These are phyloP conservation scores for Catharus minimus DNA, from an alignment of 2,113 vertebrate genomes.

Conservation along the genomic window DNA sequence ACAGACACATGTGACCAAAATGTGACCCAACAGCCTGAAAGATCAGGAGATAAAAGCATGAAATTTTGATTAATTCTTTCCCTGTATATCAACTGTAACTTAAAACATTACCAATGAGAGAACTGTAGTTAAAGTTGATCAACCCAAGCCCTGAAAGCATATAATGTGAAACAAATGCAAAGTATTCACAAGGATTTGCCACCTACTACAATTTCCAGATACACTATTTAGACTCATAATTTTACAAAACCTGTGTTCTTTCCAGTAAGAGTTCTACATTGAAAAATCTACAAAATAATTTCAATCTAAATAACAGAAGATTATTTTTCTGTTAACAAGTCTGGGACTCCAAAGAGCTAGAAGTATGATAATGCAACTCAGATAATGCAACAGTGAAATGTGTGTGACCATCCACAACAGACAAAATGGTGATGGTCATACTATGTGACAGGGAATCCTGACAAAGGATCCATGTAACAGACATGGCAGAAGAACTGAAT, in stretches of 20 bases:
- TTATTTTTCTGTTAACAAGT: not conserved
- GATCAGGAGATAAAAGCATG: not conserved
- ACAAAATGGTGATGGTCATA: not conserved
- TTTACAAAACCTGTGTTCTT: not conserved
- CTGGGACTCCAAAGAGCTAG: not conserved
- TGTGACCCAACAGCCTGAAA: not conserved
- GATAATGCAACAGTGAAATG: not conserved
- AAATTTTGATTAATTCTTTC: not conserved
- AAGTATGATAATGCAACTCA: not conserved
- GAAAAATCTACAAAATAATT: not conserved
- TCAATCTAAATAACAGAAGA: not conserved
- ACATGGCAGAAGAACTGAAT: not conserved
- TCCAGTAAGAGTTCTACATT: not conserved
- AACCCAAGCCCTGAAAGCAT: not conserved
- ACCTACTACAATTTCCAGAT: not conserved
- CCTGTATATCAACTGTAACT: not conserved
- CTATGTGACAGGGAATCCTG: not conserved
- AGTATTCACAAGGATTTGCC: not conserved
- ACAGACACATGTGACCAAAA: not conserved
- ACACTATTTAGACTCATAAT: rapidly evolving
- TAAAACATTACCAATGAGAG: not conserved
- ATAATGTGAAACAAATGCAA: not conserved
- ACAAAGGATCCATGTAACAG: not conserved
- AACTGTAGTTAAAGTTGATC: not conserved
- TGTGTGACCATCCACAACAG: not conserved